Evolutionary conservation across 2,888 invertebrate species (phyloP), one percentile per base, ranked within the genome.

Genomic region (Cylloceria caligata): DNA sequence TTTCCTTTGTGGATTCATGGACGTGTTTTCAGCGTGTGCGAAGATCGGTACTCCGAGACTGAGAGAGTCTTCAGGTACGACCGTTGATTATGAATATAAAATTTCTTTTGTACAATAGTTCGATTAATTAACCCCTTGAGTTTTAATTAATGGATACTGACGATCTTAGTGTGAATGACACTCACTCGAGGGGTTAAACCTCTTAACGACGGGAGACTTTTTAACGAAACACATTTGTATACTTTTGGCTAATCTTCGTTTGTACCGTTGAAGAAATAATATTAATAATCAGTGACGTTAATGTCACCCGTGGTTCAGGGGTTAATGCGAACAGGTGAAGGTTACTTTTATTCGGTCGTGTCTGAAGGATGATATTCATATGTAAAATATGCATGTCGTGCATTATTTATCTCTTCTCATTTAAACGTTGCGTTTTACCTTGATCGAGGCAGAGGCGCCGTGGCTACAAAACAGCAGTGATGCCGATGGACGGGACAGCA

Each of bases 401-500:
- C 55, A 39, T 45, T 36, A 52, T 72, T 16, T 52, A 69, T 62
- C 52, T 78, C 64, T 42, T 83, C 39, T 75, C 76, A 65, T 72
- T 68, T 74, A 86, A 85, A 84, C 84, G 85, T 88, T 88, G 88
- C 87, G 86, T 89, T 89, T 91, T 91, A 91, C 90, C 91, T 91
- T 90, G 89, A 88, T 86, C 88, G 89, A 87, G 90, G 90, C 82
- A 90, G 90, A 88, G 90, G 90, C 87, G 88, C 88, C 86, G 89
- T 88, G 88, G 87, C 88, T 88, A 91, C 88, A 88, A 90, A 88
- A 91, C 90, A 90, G 91, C 90, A 90, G 89, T 89, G 90, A 89
- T 89, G 90, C 87, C 90, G 90, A 89, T 91, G 90, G 87, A 91
- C 90, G 88, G 91, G 91, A 89, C 91, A 90, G 91, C 90, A 90